These are phyloP conservation scores for Drosophila pachea DNA, from an alignment of 1,140 invertebrate species.

Conservation along the genomic window DNA sequence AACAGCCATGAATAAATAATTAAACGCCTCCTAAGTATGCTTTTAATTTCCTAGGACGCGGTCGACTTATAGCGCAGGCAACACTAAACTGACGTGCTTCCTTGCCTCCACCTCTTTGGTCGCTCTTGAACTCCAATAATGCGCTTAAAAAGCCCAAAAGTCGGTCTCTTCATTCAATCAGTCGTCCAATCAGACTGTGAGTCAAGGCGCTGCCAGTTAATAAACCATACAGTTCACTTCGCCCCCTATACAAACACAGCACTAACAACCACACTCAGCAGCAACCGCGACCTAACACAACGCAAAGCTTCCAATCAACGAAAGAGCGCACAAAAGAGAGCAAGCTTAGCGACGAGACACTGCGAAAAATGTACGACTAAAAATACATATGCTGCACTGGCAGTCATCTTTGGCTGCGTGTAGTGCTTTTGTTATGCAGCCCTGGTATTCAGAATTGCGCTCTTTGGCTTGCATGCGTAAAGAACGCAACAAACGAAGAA, in stretches of 20 bases:
- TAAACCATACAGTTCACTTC: conserved; percentile 10
- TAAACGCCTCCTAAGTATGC: conserved; percentile 64
- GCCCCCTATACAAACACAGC: background rate
- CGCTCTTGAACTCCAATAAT: conserved; percentile 59
- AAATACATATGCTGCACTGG: background rate
- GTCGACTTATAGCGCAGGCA: conserved; percentile 1
- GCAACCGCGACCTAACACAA: conserved; percentile 70
- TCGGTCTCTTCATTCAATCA: conserved; percentile 38
- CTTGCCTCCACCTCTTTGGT: background rate
- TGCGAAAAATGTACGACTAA: conserved; percentile 2
- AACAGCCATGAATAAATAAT: conserved; percentile 66
- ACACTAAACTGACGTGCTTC: background rate
- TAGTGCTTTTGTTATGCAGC: background rate
- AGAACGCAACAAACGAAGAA: conserved; percentile 4
- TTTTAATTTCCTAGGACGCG: conserved; percentile 58
- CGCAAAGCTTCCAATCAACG: conserved; percentile 41
- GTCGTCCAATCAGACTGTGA: conserved; percentile 32
- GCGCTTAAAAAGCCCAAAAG: conserved; percentile 49
- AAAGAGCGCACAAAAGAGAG: conserved; percentile 22
- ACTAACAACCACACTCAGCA: background rate
- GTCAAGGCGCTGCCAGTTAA: conserved; percentile 29
- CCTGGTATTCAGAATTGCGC: background rate
- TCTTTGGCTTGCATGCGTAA: conserved; percentile 1
- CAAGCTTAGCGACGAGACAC: conserved; percentile 14
- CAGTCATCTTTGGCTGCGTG: background rate